phyloP scores from a whole-genome alignment of 2,888 invertebrate species.

The Leptinotarsa rubiginosa region DNA sequence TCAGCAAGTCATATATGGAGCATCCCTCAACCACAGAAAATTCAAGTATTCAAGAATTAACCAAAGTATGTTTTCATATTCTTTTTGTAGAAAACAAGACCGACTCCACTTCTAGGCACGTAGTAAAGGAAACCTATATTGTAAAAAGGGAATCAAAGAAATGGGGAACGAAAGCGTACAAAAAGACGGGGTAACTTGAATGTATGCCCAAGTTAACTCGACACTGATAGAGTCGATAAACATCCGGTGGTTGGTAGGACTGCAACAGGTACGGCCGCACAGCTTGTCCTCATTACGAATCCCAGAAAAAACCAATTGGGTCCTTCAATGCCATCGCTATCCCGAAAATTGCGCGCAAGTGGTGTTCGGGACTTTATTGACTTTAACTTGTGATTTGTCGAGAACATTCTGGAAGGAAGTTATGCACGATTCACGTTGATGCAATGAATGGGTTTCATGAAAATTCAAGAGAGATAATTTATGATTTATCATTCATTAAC shows the following conservation, averaged over 20 bases:
- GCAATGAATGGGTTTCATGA: too few species aligned
- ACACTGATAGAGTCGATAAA: constrained; percentile 63
- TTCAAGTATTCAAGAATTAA: too few species aligned
- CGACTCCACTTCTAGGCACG: neutral
- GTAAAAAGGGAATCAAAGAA: neutral
- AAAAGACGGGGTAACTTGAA: constrained; percentile 45
- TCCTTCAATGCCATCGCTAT: constrained; percentile 15
- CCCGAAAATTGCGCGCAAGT: neutral
- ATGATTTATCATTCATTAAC: too few species aligned
- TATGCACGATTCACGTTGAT: too few species aligned
- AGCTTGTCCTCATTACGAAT: constrained; percentile 53
- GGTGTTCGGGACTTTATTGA: constrained; percentile 3
- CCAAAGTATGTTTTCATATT: neutral
- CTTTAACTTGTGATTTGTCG: neutral
- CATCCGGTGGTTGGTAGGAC: constrained; percentile 55
- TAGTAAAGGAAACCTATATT: neutral
- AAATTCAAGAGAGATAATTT: too few species aligned
- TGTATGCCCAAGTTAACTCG: constrained; percentile 60
- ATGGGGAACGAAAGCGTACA: neutral
- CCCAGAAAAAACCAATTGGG: constrained; percentile 56
- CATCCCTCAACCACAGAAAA: too few species aligned
- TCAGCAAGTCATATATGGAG: too few species aligned
- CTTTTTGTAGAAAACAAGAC: neutral
- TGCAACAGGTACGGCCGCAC: constrained; percentile 61
- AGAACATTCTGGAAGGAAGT: too few species aligned